Evolutionary conservation across 2,113 vertebrate species (phyloP).

Genomic region (Platichthys flesus): DNA sequence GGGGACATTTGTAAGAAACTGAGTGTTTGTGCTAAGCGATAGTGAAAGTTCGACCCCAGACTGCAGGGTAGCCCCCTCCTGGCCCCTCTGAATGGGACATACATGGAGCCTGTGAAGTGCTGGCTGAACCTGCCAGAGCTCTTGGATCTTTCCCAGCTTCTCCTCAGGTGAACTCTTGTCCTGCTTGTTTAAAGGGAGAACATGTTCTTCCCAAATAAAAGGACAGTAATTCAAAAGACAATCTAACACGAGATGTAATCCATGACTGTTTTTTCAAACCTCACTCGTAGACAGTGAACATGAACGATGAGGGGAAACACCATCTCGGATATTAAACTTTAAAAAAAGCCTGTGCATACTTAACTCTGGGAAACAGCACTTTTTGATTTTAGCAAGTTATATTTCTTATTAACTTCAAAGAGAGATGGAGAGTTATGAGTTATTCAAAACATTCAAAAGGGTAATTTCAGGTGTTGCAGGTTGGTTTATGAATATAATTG

Average conservation of each 20-base stretch:
- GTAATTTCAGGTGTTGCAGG: background rate
- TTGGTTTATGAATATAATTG: background rate
- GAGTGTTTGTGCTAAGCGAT: conserved; percentile 7
- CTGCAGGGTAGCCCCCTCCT: conserved; percentile 27
- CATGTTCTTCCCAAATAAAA: conserved; percentile 23
- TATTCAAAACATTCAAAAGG: background rate
- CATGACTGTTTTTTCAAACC: conserved; percentile 3
- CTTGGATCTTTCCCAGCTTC: conserved; percentile 59
- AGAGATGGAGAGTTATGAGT: background rate
- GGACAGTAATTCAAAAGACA: conserved; percentile 4
- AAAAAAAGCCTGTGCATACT: background rate
- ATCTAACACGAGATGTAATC: background rate
- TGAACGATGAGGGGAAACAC: conserved; percentile 3
- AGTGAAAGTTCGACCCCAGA: conserved; percentile 13
- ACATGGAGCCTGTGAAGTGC: conserved; percentile 38
- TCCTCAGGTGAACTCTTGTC: conserved; percentile 69
- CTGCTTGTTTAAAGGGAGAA: conserved; percentile 20
- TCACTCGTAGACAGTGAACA: background rate
- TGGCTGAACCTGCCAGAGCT: conserved; percentile 40
- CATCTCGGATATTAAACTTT: background rate
- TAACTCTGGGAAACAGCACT: background rate
- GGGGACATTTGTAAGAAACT: conserved; percentile 16
- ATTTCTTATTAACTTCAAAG: background rate
- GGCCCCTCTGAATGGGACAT: conserved; percentile 47
- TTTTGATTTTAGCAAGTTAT: no score